Evolutionary conservation across 2,888 invertebrate species (phyloP).

Genomic region (Erpobdella octoculata): DNA sequence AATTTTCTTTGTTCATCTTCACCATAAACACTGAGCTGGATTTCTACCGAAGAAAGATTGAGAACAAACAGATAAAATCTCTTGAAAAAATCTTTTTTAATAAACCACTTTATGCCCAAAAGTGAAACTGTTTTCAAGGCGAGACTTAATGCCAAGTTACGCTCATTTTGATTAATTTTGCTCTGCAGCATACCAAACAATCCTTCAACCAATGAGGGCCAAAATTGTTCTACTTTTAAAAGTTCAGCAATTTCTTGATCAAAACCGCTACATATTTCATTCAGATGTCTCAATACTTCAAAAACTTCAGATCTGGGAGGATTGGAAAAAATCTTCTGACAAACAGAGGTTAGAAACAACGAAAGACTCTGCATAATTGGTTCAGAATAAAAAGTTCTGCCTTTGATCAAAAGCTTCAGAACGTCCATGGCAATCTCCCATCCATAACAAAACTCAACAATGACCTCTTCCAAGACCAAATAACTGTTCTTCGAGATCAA

Average conservation of each 20-base stretch:
- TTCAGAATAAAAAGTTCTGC: no score
- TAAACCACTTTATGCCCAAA: background rate
- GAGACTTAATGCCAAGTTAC: background rate
- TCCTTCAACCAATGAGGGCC: background rate
- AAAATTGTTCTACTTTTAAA: background rate
- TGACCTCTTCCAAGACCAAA: background rate
- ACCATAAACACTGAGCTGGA: background rate
- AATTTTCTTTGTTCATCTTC: background rate
- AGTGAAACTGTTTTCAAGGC: background rate
- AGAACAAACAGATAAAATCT: background rate
- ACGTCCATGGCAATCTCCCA: background rate
- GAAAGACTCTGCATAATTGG: background rate
- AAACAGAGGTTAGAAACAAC: background rate
- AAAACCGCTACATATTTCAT: background rate
- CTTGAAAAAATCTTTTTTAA: background rate
- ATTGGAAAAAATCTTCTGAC: conserved; percentile 1
- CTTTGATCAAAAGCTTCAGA: background rate
- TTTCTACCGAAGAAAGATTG: background rate
- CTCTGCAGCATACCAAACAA: background rate
- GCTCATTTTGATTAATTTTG: background rate
- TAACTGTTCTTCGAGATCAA: background rate
- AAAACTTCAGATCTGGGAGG: background rate
- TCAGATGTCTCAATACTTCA: conserved; percentile 4
- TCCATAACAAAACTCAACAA: background rate
- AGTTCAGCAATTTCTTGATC: background rate